These are phyloP conservation scores for Cephonodes hylas DNA, from an alignment of 2,888 invertebrate genomes.

Conservation along the genomic window DNA sequence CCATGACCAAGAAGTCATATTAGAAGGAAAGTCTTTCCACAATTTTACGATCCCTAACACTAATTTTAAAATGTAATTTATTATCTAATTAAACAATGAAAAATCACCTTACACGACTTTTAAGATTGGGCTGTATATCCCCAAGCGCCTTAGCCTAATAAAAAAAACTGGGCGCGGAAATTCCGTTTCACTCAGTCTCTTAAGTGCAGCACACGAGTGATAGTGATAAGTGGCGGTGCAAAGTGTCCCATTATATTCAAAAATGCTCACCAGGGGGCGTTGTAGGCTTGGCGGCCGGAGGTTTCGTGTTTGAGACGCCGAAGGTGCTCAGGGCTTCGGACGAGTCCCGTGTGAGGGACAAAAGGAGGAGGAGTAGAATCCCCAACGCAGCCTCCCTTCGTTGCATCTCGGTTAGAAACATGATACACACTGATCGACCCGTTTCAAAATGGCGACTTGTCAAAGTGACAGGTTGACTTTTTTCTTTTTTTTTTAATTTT, in stretches of 20 bases:
- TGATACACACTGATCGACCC: not conserved
- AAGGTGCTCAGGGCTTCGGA: slow-evolving; percentile 85
- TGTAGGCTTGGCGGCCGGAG: slow-evolving; percentile 78
- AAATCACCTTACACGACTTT: too few relatives aligned
- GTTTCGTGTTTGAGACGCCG: slow-evolving; percentile 83
- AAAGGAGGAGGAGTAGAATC: slow-evolving; percentile 56
- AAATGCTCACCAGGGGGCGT: slow-evolving; percentile 80
- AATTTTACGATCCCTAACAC: too few relatives aligned
- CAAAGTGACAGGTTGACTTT: slow-evolving; percentile 4
- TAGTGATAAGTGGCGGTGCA: slow-evolving; percentile 24
- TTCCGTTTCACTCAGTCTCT: not conserved
- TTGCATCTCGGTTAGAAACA: slow-evolving; percentile 46
- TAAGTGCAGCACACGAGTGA: slow-evolving; percentile 2
- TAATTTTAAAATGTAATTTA: too few relatives aligned
- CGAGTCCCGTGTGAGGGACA: slow-evolving; percentile 63
- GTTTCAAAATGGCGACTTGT: not conserved
- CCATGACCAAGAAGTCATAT: too few relatives aligned
- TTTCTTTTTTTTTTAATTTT: not conserved
- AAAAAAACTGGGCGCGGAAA: not conserved
- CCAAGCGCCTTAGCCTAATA: too few relatives aligned
- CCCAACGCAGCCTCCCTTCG: slow-evolving; percentile 57
- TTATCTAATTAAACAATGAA: too few relatives aligned
- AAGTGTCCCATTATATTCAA: slow-evolving; percentile 62
- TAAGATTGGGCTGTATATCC: too few relatives aligned
- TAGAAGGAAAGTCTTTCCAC: too few relatives aligned